phyloP scores from a whole-genome alignment of 2,113 vertebrate genomes.

The Theropithecus gelada region DNA sequence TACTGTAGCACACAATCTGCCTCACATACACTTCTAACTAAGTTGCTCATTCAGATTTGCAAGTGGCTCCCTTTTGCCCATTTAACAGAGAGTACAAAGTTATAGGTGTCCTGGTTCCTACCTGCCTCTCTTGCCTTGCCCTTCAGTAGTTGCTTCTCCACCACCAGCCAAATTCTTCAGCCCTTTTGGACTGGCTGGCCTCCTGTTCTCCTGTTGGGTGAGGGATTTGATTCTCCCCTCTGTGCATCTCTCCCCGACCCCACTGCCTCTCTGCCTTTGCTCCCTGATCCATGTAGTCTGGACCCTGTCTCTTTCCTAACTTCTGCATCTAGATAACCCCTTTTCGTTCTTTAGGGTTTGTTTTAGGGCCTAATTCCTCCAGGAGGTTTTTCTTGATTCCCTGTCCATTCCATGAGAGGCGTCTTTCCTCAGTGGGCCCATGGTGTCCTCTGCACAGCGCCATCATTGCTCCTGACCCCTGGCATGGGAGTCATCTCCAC shows the following conservation, averaged over 20 bases:
- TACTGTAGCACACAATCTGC: neutral
- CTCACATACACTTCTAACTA: neutral
- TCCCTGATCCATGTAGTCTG: neutral
- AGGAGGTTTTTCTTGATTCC: neutral
- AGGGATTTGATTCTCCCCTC: neutral
- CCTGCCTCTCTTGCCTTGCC: neutral
- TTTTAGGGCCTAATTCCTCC: neutral
- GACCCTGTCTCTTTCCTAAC: neutral
- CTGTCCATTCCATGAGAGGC: fast-evolving
- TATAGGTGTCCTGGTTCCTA: neutral
- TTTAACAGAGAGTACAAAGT: neutral
- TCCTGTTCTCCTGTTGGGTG: neutral
- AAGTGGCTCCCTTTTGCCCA: neutral
- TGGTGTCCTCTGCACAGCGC: neutral
- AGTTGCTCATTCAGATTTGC: neutral
- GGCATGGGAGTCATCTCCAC: neutral
- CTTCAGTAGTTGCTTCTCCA: neutral
- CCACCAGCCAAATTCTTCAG: too few species aligned
- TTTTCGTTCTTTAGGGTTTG: neutral
- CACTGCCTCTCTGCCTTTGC: neutral
- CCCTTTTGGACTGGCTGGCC: neutral
- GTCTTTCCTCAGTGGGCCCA: fast-evolving
- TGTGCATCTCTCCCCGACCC: too few species aligned
- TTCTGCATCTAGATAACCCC: neutral
- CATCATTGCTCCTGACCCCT: neutral